Percentiles rank a stretch among this genome's conserved stretches.
These are phyloP conservation scores for Chelon labrosus DNA, from an alignment of 2,797 vertebrate genomes.

Conservation along the genomic window DNA sequence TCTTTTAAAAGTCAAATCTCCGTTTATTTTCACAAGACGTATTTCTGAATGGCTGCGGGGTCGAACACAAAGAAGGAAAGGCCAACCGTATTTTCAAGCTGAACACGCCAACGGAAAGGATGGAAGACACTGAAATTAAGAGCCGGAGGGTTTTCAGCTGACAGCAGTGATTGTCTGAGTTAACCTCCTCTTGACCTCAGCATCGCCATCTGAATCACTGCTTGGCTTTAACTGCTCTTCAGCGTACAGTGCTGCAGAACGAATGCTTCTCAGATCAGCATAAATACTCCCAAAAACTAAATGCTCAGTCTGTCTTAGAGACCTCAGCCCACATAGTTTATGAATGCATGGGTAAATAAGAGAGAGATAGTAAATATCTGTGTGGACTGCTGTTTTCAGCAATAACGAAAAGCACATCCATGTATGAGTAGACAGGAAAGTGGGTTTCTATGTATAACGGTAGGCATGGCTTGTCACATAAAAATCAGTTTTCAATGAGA, in stretches of 20 bases:
- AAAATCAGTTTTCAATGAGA: slow-evolving; percentile 5
- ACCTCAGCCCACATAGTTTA: slow-evolving; percentile 2
- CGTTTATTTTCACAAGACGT: slow-evolving; percentile 3
- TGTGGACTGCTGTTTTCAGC: background rate
- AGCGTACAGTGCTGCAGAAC: slow-evolving; percentile 21
- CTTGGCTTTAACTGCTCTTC: slow-evolving; percentile 27
- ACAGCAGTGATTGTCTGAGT: slow-evolving; percentile 48
- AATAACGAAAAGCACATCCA: background rate
- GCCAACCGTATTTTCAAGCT: slow-evolving; percentile 20
- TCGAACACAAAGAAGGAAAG: background rate
- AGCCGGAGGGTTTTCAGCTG: slow-evolving; percentile 38
- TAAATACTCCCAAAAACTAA: slow-evolving; percentile 11
- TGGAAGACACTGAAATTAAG: slow-evolving; percentile 44
- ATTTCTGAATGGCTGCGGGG: slow-evolving; percentile 1
- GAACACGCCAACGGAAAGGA: slow-evolving; percentile 1
- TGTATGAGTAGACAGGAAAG: background rate
- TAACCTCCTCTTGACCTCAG: slow-evolving; percentile 23
- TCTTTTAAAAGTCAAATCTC: background rate
- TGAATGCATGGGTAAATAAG: slow-evolving; percentile 9
- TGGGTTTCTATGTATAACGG: background rate
- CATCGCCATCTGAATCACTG: slow-evolving; percentile 21
- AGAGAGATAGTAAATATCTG: slow-evolving; percentile 2
- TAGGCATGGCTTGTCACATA: background rate
- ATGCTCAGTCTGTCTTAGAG: slow-evolving; percentile 7
- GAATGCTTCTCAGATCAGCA: slow-evolving; percentile 31